Percentiles rank a stretch among this genome's conserved stretches.
Conservation (phyloP, 2,797 vertebrate genomes). For the Myioborus melanocephalus region DNA sequence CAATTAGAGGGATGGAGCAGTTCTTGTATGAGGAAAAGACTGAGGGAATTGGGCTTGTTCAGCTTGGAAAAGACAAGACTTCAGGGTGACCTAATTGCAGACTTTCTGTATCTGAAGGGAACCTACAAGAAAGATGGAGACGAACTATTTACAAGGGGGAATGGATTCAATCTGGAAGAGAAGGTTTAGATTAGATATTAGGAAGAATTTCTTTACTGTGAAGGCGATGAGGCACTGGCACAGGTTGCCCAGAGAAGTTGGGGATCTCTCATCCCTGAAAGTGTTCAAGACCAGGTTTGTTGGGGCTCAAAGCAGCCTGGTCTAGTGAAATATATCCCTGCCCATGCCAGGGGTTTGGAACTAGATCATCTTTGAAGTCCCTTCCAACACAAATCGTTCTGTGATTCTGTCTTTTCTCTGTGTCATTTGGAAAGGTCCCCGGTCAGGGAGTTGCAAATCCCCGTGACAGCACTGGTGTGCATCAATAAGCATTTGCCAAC, state of each 20-base stretch:
- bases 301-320: neutral
- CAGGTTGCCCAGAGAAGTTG: neutral
- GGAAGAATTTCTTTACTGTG: neutral
- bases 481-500: neutral
- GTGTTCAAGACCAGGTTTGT: neutral
- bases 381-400: neutral
- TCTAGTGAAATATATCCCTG: neutral
- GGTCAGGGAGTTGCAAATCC: neutral
- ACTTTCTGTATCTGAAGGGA: neutral
- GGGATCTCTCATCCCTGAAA: neutral
- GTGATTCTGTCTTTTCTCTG: neutral
- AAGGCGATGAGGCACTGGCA: neutral
- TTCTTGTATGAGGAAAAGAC: neutral
- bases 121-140: neutral
- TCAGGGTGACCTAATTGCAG: neutral
- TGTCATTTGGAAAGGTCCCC: neutral
- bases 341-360: neutral
- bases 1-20: neutral
- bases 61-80: neutral
- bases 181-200: neutral
- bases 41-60: neutral
- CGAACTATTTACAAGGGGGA: neutral
- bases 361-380: neutral
- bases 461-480: neutral
- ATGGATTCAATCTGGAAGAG: neutral